Conservation (phyloP, 2,888 invertebrate genomes). For the Pediacus dermestoides region DNA sequence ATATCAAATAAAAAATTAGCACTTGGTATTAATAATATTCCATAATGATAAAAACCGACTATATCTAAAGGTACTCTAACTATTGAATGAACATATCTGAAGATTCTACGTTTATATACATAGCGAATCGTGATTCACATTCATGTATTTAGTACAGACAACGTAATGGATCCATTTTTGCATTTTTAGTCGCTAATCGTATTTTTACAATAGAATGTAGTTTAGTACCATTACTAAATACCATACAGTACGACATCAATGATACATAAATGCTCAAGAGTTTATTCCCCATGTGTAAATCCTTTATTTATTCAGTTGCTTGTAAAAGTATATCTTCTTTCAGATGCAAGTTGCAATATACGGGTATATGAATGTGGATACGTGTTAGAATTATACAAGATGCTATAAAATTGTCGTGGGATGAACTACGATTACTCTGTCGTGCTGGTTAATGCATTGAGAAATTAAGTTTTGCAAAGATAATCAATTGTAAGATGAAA, state of each 20-base stretch:
- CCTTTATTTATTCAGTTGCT: slow-evolving; percentile 42
- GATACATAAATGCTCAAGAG: slow-evolving; percentile 33
- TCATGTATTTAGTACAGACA: slow-evolving; percentile 45
- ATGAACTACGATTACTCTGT: slow-evolving; percentile 19
- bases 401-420: slow-evolving; percentile 30
- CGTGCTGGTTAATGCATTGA: slow-evolving; percentile 30
- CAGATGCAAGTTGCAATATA: slow-evolving; percentile 39
- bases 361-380: slow-evolving; percentile 27
- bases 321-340: slow-evolving; percentile 44
- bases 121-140: slow-evolving; percentile 47
- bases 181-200: slow-evolving; percentile 39
- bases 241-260: slow-evolving; percentile 16
- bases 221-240: slow-evolving; percentile 23
- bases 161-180: slow-evolving; percentile 41
- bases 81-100: slow-evolving; percentile 42
- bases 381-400: slow-evolving; percentile 19
- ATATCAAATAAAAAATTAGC: not conserved
- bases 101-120: slow-evolving; percentile 44
- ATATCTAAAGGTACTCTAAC: slow-evolving; percentile 26
- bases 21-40: not conserved
- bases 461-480: slow-evolving; percentile 30
- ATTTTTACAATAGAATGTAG: slow-evolving; percentile 36
- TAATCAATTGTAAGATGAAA: slow-evolving; percentile 6
- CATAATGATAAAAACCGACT: slow-evolving; percentile 12
- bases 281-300: slow-evolving; percentile 41